Evolutionary conservation across 2,797 vertebrate species (phyloP), one percentile per base, ranked within the genome.

Genomic region (Tokudaia muenninki): DNA sequence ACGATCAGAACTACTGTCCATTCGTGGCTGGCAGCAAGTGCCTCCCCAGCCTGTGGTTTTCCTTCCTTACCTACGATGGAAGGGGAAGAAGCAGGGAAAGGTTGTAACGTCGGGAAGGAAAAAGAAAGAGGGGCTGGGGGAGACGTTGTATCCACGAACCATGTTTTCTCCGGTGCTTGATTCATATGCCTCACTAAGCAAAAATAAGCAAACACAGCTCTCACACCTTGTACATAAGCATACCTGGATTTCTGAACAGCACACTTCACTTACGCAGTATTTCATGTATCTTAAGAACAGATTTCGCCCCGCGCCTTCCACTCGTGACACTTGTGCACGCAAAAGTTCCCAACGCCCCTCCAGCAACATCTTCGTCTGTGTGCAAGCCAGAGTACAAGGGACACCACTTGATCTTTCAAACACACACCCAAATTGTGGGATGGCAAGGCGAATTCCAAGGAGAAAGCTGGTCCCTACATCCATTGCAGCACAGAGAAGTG

Each of bases 221-320:
- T 41, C 93, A 89, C n/a, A 63, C 26, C 59, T 50, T 87, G 83
- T 19, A 77, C 72, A 14, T 1, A 80, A 59, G 63, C 92, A 78
- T 47, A 59, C 67, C 97, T 94, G 92, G 75, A 75, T 93, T 90
- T 94, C 55, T 47, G 90, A 89, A 34, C 75, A 70, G 87, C 52
- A 31, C 67, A 31, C 52, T 16, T 52, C 67, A 31, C 52, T 16
- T 52, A n/a, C 55, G 34, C 63, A 52, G 55, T 29, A 67, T 84
- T 41, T 70, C 86, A 37, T 19, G 3, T 44, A 52, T 75, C 37
- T 74, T 91, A 90, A 78, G 61, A 67, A 72, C 86, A 91, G 74
- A 47, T 70, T 72, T 77, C 14, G 9, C 77, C 50, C 57, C 47
- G 10, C 21, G 86, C 44, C 37, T 79, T 93, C 88, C 78, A 24